These are phyloP conservation scores for Deilephila porcellus DNA, from an alignment of 2,888 invertebrate species.

Conservation along the genomic window DNA sequence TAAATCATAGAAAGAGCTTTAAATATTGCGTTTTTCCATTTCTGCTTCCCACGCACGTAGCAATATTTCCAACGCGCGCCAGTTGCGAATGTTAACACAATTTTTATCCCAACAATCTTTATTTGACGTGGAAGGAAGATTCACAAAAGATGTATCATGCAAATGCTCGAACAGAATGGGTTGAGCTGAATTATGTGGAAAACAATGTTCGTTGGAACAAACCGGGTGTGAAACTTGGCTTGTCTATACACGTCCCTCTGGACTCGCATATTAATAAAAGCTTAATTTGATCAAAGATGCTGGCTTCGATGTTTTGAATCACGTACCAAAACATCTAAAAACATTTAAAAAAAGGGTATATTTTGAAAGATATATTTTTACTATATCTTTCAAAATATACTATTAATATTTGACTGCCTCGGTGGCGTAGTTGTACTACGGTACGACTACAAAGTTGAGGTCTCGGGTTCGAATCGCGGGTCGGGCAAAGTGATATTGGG, in stretches of 20 bases:
- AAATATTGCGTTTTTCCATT: neutral
- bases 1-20: neutral
- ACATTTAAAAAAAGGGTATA: too few relatives aligned
- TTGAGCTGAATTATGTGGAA: neutral
- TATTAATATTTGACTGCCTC: too few relatives aligned
- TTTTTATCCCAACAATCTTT: neutral
- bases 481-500: too few relatives aligned
- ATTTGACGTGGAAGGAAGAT: conserved; percentile 6
- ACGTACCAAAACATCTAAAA: too few relatives aligned
- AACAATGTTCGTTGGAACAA: conserved; percentile 2
- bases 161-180: neutral
- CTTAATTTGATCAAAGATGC: neutral
- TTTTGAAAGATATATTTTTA: too few relatives aligned
- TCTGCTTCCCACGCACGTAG: conserved; percentile 4
- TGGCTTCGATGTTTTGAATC: too few relatives aligned
- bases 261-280: neutral
- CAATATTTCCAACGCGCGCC: neutral
- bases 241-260: neutral
- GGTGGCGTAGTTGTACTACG: too few relatives aligned
- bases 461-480: too few relatives aligned
- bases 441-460: too few relatives aligned
- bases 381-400: too few relatives aligned
- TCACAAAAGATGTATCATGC: conserved; percentile 20
- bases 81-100: conserved; percentile 8
- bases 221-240: neutral